Conservation (phyloP, 2,888 invertebrate species). For the Andrena bicolor region DNA sequence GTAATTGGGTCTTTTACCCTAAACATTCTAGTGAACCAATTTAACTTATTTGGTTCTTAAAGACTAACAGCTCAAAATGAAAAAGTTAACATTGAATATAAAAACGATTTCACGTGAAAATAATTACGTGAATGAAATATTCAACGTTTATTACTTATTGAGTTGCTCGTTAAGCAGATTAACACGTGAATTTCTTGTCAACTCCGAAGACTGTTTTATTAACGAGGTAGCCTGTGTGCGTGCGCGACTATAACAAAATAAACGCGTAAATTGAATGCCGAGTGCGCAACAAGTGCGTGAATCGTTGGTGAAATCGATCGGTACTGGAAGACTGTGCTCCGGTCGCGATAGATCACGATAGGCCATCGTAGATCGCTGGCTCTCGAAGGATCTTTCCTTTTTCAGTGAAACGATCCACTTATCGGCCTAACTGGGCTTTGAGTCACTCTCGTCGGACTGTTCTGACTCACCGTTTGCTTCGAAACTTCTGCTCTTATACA, state of each 20-base stretch:
- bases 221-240: not conserved
- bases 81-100: not conserved
- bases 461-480: slow-evolving; percentile 53
- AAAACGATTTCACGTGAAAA: not conserved
- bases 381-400: slow-evolving; percentile 75
- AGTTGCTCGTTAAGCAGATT: not conserved
- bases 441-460: slow-evolving; percentile 58
- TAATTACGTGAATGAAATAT: not conserved
- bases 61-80: too few relatives aligned
- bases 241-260: not conserved
- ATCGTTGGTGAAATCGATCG: slow-evolving; percentile 59
- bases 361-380: slow-evolving; percentile 54
- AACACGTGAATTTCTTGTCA: not conserved
- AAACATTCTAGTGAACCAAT: too few relatives aligned
- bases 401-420: slow-evolving; percentile 73
- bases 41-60: too few relatives aligned
- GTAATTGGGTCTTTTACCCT: too few relatives aligned
- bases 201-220: not conserved
- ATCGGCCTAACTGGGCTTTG: slow-evolving; percentile 62
- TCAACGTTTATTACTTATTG: not conserved
- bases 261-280: not conserved
- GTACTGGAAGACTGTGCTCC: slow-evolving; percentile 51
- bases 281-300: slow-evolving; percentile 21
- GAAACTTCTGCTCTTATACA: slow-evolving; percentile 58
- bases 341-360: slow-evolving; percentile 40